phyloP scores from a whole-genome alignment of 2,888 invertebrate genomes.

The Elmis aenea region DNA sequence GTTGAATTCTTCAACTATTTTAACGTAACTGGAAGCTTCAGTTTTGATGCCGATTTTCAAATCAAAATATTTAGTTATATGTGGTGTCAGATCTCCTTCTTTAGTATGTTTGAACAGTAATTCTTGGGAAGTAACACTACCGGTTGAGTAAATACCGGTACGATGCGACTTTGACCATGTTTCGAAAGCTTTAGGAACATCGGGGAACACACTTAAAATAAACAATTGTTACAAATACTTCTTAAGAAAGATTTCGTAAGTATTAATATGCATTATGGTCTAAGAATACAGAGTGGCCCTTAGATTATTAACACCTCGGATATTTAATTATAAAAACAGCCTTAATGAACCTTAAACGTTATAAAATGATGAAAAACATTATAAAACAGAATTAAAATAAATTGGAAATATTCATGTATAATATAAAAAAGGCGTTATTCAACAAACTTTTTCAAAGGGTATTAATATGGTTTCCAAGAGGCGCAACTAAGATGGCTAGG shows the following conservation, averaged over 20 bases:
- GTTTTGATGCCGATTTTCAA: constrained; percentile 79
- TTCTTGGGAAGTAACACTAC: constrained; percentile 86
- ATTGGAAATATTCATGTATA: too few relatives aligned
- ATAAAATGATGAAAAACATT: too few relatives aligned
- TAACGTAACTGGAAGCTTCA: constrained; percentile 70
- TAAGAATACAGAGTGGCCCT: too few relatives aligned
- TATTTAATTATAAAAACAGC: neutral
- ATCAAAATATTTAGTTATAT: constrained; percentile 79
- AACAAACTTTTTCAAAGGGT: too few relatives aligned
- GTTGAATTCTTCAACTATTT: constrained; percentile 66
- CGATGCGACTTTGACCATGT: constrained; percentile 62
- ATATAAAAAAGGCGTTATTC: too few relatives aligned
- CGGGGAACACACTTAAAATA: constrained; percentile 74
- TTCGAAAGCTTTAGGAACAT: constrained; percentile 72
- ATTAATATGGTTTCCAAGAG: too few relatives aligned
- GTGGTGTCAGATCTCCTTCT: constrained; percentile 70
- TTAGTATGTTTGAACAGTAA: constrained; percentile 73
- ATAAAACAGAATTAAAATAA: neutral
- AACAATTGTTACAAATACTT: constrained; percentile 2
- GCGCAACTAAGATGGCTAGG: too few relatives aligned
- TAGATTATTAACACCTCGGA: neutral
- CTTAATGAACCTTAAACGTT: neutral
- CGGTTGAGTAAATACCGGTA: constrained; percentile 87
- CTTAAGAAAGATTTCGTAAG: too few relatives aligned
- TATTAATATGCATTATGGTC: too few relatives aligned